Evolutionary conservation across 2,797 vertebrate genomes (phyloP), one percentile per base, ranked within the genome.

Genomic region (Ctenopoma kingsleyae): DNA sequence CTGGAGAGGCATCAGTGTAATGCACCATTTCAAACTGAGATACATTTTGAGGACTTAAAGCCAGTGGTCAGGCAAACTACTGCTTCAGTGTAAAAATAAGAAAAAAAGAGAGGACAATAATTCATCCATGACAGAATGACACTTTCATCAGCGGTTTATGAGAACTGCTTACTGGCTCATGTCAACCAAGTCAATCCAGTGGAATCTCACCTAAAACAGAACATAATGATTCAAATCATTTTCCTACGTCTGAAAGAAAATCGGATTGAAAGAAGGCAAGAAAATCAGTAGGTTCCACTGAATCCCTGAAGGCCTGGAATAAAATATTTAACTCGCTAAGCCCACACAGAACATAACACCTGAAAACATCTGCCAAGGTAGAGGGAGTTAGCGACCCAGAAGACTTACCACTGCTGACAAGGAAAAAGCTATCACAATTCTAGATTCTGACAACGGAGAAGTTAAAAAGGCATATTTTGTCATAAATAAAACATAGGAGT

Each of bases 401-500:
- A 87, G 84, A 84, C 77, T 81, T 81, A 82, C 71, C 58, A 75
- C 76, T 54, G 67, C 71, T 59, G 69, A 88, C 80, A 17, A 84
- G 64, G 81, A 84, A 85, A 81, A 76, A 81, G 68, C 87, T 76
- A 89, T 86, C 83, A 83, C 81, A 85, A 89, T 89, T 88, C 68
- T 25, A 81, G 68, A 88, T 82, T 88, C 89, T 87, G 87, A 90
- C 87, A 90, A 88, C 80, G 74, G 80, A 75, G 15, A 75, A 88
- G 86, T 90, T 91, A 89, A 91, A 92, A 91, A 86, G 90, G 87
- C 90, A 82, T 87, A 88, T 93, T 93, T 92, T 81, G 87, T 90
- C 91, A 94, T 94, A 91, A 94, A 94, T 94, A 94, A 93, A 92
- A 93, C 89, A 94, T 94, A 88, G 86, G 89, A 89, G 85, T 90